Evolutionary conservation across 2,888 invertebrate genomes (phyloP), one percentile per base, ranked within the genome.

Genomic region (Sinotaia quadrata): DNA sequence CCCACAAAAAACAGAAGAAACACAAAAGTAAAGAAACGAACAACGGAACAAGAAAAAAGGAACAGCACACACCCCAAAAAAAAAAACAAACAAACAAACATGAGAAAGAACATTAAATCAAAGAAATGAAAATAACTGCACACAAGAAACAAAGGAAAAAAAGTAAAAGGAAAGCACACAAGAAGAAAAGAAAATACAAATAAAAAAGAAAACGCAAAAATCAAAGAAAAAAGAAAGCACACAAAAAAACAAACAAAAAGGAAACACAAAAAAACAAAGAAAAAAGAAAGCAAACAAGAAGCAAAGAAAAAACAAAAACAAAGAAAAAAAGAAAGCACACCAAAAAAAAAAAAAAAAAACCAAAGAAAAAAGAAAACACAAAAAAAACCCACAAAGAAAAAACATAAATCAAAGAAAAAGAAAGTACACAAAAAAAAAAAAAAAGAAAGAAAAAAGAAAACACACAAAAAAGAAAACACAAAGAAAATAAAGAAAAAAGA

Each of bases 11-110:
- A n/a, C n/a, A n/a, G n/a, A n/a, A n/a, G n/a, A n/a, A n/a, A n/a
- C n/a, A n/a, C n/a, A n/a, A n/a, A n/a, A n/a, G n/a, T n/a, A n/a
- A n/a, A n/a, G n/a, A n/a, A n/a, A n/a, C n/a, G n/a, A n/a, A n/a
- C n/a, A n/a, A n/a, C n/a, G n/a, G n/a, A n/a, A n/a, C n/a, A n/a
- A n/a, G n/a, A n/a, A n/a, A n/a, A n/a, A n/a, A n/a, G n/a, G n/a
- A n/a, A n/a, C n/a, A n/a, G n/a, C n/a, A n/a, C 49, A 49, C 49
- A 49, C 49, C n/a, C 49, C n/a, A n/a, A 49, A n/a, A 49, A 7
- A 49, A 49, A n/a, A 49, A n/a, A 10, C 49, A 49, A n/a, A 49
- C 49, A 49, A n/a, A 49, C 49, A 49, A n/a, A 49, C 49, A 49
- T 24, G 24, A n/a, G 24, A n/a, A 49, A n/a, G 24, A n/a, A 49